Evolutionary conservation across 1,140 invertebrate species (phyloP).

Genomic region (Lordiphosa mommai): DNA sequence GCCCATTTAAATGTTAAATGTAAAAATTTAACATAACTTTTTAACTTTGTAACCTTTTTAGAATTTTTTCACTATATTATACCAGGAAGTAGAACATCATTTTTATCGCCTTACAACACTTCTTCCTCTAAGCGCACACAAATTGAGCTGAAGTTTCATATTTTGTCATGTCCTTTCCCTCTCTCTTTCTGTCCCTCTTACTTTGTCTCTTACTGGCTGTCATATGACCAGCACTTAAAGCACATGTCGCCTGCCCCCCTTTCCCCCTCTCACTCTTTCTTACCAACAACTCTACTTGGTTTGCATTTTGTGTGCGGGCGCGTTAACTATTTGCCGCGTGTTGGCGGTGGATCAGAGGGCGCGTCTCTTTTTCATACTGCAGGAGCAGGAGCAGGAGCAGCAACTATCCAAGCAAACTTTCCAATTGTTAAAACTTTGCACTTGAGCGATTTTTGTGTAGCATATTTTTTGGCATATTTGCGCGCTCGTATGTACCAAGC

Average conservation of each 20-base stretch:
- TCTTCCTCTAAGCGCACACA: no score
- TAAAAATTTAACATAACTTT: no score
- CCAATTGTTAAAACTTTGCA: conserved; percentile 77
- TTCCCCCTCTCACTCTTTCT: neutral
- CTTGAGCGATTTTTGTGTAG: conserved; percentile 76
- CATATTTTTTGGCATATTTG: conserved; percentile 77
- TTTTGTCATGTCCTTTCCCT: neutral
- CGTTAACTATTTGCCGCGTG: neutral
- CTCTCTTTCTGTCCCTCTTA: neutral
- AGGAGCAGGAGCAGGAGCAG: no score
- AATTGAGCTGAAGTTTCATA: neutral
- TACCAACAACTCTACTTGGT: neutral
- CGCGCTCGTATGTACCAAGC: conserved; percentile 70
- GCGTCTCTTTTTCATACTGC: neutral
- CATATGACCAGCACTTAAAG: conserved; percentile 2
- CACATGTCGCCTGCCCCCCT: neutral
- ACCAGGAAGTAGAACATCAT: no score
- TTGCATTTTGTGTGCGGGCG: neutral
- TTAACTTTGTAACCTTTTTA: no score
- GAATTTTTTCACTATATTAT: no score
- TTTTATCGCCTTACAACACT: no score
- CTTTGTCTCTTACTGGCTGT: neutral
- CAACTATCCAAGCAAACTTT: conserved; percentile 60
- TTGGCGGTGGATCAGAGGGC: neutral
- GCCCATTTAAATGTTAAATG: no score